These are phyloP conservation scores for Dissostichus mawsoni DNA, from an alignment of 2,113 vertebrate species.

Conservation along the genomic window DNA sequence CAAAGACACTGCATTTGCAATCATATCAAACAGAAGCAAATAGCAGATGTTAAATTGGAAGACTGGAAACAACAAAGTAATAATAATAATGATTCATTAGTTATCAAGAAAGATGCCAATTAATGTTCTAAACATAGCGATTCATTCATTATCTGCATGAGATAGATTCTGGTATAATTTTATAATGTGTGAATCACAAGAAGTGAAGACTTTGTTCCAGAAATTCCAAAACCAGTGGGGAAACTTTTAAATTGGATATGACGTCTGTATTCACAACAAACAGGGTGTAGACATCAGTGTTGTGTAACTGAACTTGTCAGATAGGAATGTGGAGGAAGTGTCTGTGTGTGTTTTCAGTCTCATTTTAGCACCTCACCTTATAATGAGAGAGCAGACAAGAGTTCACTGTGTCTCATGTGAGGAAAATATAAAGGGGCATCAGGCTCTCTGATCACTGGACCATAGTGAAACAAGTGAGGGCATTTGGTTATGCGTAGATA, in stretches of 20 bases:
- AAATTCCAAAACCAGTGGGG: slow-evolving; percentile 50
- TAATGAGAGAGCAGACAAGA: slow-evolving; percentile 1
- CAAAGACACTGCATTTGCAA: not conserved
- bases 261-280: slow-evolving; percentile 43
- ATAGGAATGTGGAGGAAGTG: slow-evolving; percentile 20
- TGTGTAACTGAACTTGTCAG: slow-evolving; percentile 25
- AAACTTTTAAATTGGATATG: slow-evolving; percentile 47
- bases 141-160: not conserved
- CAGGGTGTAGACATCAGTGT: slow-evolving; percentile 1
- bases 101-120: not conserved
- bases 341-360: slow-evolving; percentile 40
- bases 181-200: not conserved
- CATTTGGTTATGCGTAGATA: not conserved
- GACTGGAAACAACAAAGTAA: too few relatives aligned
- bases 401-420: slow-evolving; percentile 18
- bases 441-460: slow-evolving; percentile 24
- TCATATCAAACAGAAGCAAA: not conserved
- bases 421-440: slow-evolving; percentile 1
- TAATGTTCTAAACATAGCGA: not conserved
- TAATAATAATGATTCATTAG: too few relatives aligned
- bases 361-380: slow-evolving; percentile 20
- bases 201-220: not conserved
- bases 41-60: not conserved
- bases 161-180: not conserved
- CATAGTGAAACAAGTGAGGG: not conserved